phyloP scores from a whole-genome alignment of 2,797 vertebrate genomes.

The Anguilla obscura region DNA sequence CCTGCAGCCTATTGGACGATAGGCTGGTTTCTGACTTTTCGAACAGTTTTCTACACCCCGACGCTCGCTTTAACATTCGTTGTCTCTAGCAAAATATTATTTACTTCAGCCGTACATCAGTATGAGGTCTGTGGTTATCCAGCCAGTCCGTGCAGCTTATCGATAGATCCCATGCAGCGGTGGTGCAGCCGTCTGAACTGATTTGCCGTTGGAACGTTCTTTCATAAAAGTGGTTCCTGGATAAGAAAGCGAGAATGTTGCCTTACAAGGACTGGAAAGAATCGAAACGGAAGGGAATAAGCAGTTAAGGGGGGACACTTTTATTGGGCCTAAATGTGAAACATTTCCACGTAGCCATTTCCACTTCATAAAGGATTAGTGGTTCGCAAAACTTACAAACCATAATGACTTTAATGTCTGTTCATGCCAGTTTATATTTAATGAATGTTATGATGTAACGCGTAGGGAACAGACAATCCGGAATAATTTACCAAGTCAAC shows the following conservation, averaged over 20 bases:
- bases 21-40: not conserved
- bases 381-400: not conserved
- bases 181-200: not conserved
- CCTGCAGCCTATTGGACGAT: not conserved
- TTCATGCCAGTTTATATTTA: not conserved
- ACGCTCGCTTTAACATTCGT: not conserved
- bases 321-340: no score
- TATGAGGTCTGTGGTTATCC: not conserved
- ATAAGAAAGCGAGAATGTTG: not conserved
- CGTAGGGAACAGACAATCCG: no score
- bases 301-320: not conserved
- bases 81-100: not conserved
- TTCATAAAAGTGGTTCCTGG: not conserved
- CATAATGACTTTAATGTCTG: not conserved
- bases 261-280: conserved; percentile 29
- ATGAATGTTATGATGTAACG: not conserved
- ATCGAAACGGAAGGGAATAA: not conserved
- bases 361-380: not conserved
- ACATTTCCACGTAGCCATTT: not conserved
- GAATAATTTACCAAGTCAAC: no score
- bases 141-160: not conserved
- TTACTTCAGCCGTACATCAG: not conserved
- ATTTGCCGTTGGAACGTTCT: not conserved
- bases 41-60: not conserved
- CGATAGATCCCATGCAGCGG: not conserved